These are phyloP conservation scores for Catostomus latipinnis DNA, from an alignment of 2,797 vertebrate genomes.

Conservation along the genomic window DNA sequence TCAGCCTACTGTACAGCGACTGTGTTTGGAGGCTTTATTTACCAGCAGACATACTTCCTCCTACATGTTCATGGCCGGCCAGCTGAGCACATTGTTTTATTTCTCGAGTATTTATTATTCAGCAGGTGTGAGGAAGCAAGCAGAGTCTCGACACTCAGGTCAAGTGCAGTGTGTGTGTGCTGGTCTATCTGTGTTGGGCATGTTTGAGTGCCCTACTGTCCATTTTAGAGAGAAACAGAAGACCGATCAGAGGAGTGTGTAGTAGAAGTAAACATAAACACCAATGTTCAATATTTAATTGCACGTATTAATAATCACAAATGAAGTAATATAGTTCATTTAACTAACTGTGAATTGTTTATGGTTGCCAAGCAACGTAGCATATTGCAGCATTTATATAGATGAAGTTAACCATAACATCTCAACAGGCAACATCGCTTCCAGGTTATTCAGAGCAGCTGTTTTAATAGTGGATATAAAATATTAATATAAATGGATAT, in stretches of 20 bases:
- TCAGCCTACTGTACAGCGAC: conserved; percentile 21
- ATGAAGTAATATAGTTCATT: too few species aligned
- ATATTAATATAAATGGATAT: too few species aligned
- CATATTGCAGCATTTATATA: too few species aligned
- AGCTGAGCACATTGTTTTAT: conserved; percentile 67
- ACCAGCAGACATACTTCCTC: conserved; percentile 46
- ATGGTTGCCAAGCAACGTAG: too few species aligned
- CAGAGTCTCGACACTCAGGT: conserved; percentile 20
- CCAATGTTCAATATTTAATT: too few species aligned
- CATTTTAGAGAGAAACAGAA: neutral
- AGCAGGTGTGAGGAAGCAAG: conserved; percentile 31
- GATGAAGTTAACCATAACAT: too few species aligned
- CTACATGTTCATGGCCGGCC: conserved; percentile 53
- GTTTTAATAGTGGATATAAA: too few species aligned
- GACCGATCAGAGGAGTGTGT: neutral
- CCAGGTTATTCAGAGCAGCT: too few species aligned
- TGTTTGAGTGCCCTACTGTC: neutral
- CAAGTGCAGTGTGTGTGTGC: conserved; percentile 8
- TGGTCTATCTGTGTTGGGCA: neutral
- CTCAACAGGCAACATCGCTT: too few species aligned
- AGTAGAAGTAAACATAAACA: neutral
- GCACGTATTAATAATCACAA: too few species aligned
- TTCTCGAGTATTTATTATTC: conserved; percentile 71
- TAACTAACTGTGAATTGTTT: too few species aligned
- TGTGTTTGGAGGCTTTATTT: conserved; percentile 39